Percentiles rank a stretch among this genome's conserved stretches.
These are phyloP conservation scores for Sipunculus nudus DNA, from an alignment of 2,888 invertebrate species.

Conservation along the genomic window DNA sequence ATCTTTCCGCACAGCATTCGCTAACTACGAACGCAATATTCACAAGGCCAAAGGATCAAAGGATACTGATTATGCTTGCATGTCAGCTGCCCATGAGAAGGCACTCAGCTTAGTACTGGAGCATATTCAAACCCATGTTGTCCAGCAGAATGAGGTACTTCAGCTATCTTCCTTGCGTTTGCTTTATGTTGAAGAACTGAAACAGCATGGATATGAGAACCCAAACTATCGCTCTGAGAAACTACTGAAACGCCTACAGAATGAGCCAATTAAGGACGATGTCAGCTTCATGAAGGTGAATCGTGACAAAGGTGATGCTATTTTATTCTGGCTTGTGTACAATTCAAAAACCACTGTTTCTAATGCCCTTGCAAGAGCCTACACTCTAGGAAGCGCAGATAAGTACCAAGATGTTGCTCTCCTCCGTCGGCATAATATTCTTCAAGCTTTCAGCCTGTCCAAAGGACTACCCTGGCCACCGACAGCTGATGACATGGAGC, in stretches of 20 bases:
- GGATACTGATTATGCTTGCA: background rate
- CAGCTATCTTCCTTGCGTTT: background rate
- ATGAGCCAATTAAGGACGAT: background rate
- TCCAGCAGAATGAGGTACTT: background rate
- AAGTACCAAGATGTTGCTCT: slow-evolving; percentile 12
- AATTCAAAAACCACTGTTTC: background rate
- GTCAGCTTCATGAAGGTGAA: background rate
- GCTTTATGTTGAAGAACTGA: background rate
- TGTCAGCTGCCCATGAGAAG: slow-evolving; percentile 4
- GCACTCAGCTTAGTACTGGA: background rate
- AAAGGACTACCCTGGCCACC: slow-evolving; percentile 8
- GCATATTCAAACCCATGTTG: background rate
- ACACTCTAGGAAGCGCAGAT: background rate
- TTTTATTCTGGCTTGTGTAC: background rate
- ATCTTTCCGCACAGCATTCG: background rate
- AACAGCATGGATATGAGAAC: background rate
- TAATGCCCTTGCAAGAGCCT: background rate
- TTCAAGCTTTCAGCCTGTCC: slow-evolving; percentile 5
- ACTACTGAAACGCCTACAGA: background rate
- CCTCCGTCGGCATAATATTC: slow-evolving; percentile 11
- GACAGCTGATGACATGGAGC: slow-evolving; percentile 10
- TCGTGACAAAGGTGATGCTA: background rate
- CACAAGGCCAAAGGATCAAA: background rate
- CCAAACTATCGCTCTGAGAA: slow-evolving; percentile 1
- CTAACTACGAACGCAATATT: background rate